Evolutionary conservation across 2,888 invertebrate genomes (phyloP).

Genomic region (Athalia rosae): DNA sequence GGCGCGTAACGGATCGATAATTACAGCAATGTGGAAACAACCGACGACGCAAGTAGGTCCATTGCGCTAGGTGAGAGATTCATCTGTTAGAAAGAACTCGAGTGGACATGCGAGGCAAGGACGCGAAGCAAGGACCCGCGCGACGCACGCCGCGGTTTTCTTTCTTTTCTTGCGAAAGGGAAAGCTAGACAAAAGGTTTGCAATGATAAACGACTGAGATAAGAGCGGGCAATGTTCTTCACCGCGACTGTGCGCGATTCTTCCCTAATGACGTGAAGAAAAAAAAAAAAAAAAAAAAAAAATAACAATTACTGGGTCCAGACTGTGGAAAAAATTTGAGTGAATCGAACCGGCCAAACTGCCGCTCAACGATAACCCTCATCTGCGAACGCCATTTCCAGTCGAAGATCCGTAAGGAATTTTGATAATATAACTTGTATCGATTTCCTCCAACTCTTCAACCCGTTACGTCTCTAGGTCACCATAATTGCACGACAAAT

Average conservation of each 20-base stretch:
- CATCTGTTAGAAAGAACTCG: background rate
- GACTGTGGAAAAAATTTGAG: conserved; percentile 27
- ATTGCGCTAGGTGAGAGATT: background rate
- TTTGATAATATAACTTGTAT: too few relatives aligned
- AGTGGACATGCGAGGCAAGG: conserved; percentile 1
- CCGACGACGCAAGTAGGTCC: too few relatives aligned
- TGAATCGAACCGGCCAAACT: background rate
- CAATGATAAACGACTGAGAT: conserved; percentile 3
- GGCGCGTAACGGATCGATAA: background rate
- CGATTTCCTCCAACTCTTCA: too few relatives aligned
- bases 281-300: background rate
- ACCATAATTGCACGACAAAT: too few relatives aligned
- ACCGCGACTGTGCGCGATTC: background rate
- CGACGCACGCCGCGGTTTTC: background rate
- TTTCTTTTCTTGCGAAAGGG: conserved; percentile 9
- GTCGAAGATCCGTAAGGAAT: too few relatives aligned
- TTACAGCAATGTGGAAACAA: background rate
- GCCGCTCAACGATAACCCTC: too few relatives aligned
- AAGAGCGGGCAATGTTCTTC: background rate
- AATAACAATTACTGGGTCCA: conserved; percentile 31
- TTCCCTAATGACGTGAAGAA: background rate
- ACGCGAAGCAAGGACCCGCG: conserved; percentile 4
- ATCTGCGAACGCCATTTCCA: too few relatives aligned
- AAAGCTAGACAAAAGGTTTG: conserved; percentile 24
- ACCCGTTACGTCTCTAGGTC: too few relatives aligned